Evolutionary conservation across 2,888 invertebrate genomes (phyloP).

Genomic region (Willowsia nigromaculata): DNA sequence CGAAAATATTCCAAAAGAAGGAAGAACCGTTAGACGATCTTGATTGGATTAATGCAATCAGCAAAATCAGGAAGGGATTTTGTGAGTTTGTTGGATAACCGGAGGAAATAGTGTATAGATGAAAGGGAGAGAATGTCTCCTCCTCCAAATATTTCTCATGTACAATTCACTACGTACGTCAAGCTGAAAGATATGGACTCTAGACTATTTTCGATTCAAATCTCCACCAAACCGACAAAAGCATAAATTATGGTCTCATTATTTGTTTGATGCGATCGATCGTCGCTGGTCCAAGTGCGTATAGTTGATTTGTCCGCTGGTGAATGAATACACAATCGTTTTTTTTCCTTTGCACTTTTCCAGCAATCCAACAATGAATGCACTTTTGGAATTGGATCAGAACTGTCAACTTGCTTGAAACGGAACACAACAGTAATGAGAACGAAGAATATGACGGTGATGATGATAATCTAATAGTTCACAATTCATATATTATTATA

Average conservation of each 20-base stretch:
- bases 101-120: not conserved
- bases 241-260: conserved; percentile 2
- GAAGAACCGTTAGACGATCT: not conserved
- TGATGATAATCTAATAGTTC: too few relatives aligned
- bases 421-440: not conserved
- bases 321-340: not conserved
- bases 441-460: not conserved
- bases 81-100: conserved; percentile 20
- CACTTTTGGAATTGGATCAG: conserved; percentile 15
- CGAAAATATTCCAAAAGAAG: not conserved
- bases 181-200: too few relatives aligned
- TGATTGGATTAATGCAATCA: conserved; percentile 21
- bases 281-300: not conserved
- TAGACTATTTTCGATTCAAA: not conserved
- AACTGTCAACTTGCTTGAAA: not conserved
- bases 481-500: not conserved
- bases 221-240: not conserved
- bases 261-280: not conserved
- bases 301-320: not conserved
- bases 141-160: not conserved
- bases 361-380: not conserved
- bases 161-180: not conserved
- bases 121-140: not conserved
- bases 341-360: not conserved
- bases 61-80: not conserved